Evolutionary conservation across 2,797 vertebrate genomes (phyloP).

Genomic region (Chelidonichthys spinosus): DNA sequence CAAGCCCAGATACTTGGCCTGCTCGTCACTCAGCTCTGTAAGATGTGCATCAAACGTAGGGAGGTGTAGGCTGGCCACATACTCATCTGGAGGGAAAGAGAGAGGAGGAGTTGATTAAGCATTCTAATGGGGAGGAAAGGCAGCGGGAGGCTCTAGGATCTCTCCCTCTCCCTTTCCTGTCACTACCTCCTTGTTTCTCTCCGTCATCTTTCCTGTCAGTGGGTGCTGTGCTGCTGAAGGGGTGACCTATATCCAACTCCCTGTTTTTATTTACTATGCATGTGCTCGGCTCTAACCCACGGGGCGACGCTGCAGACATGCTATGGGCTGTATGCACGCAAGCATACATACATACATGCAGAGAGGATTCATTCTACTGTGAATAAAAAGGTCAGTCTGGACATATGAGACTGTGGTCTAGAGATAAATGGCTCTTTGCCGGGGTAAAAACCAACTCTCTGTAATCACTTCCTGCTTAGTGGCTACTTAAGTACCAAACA

Average conservation of each 20-base stretch:
- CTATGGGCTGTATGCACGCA: background rate
- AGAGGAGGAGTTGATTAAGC: constrained; percentile 21
- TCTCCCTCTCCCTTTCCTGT: constrained; percentile 6
- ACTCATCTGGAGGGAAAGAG: constrained; percentile 88
- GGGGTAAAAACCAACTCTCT: constrained; percentile 6
- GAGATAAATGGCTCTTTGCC: constrained; percentile 29
- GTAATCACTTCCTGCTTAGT: constrained; percentile 38
- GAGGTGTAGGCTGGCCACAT: constrained; percentile 98
- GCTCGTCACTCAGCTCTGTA: constrained; percentile 95
- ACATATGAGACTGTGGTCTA: constrained; percentile 31
- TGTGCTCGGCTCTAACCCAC: constrained; percentile 17
- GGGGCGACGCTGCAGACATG: constrained; percentile 17
- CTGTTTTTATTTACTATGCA: constrained; percentile 37
- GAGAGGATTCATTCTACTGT: constrained; percentile 35
- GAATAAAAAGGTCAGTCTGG: constrained; percentile 23
- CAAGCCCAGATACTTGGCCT: constrained; percentile 97
- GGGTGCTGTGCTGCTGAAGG: constrained; percentile 47
- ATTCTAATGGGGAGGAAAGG: constrained; percentile 26
- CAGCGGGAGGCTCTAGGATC: background rate
- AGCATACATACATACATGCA: constrained; percentile 2
- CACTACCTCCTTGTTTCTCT: background rate
- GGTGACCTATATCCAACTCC: constrained; percentile 78
- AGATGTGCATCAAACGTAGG: constrained; percentile 97
- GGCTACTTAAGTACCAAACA: constrained; percentile 26
- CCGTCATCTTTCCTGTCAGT: constrained; percentile 29